These are phyloP conservation scores for Phoxinus dragarum DNA, from an alignment of 2,797 vertebrate species.

Conservation along the genomic window DNA sequence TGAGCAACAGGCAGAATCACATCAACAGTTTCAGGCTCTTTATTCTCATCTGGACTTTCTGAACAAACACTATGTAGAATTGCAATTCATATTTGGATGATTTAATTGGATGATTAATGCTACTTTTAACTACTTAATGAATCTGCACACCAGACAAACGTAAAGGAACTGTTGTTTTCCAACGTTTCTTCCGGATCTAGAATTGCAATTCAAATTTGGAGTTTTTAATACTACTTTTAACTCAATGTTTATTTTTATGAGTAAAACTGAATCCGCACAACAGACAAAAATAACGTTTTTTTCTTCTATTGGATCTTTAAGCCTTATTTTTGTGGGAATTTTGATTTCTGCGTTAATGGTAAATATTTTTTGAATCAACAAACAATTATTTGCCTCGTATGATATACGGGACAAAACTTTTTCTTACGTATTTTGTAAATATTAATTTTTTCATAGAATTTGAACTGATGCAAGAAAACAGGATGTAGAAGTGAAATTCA, in stretches of 20 bases:
- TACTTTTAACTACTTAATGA: no score
- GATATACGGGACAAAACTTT: no score
- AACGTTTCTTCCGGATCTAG: no score
- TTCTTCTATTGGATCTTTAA: no score
- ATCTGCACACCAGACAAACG: no score
- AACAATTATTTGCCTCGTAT: background rate
- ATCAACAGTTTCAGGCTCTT: background rate
- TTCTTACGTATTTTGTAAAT: background rate
- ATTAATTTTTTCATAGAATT: rapidly evolving
- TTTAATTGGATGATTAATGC: no score
- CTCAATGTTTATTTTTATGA: background rate
- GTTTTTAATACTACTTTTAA: background rate
- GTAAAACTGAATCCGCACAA: background rate
- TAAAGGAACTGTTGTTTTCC: no score
- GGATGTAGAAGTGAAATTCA: no score
- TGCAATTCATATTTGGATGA: background rate
- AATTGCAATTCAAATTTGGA: background rate
- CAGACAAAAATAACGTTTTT: background rate
- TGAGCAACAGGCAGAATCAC: background rate
- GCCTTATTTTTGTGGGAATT: background rate
- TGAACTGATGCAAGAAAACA: background rate
- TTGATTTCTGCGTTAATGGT: background rate
- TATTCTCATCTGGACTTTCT: background rate
- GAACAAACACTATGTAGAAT: background rate
- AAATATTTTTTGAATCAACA: background rate